Evolutionary conservation across 2,113 vertebrate species (phyloP), one percentile per base, ranked within the genome.

Genomic region (Canis aureus): DNA sequence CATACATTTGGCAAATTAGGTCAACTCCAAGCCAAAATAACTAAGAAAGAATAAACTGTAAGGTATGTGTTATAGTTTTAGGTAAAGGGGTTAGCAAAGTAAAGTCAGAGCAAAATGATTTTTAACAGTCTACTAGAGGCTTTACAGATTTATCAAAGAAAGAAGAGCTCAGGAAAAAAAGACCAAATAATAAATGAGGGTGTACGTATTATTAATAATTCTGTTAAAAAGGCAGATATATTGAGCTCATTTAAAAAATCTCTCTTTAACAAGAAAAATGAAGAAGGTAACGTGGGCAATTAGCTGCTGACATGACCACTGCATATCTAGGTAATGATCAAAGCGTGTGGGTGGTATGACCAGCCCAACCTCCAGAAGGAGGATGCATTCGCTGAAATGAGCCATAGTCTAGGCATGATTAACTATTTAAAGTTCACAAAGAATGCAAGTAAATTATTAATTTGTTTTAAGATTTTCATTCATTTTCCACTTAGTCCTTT

Each of bases 211-310:
- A 98, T 97, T 98, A 98, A 98, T 98, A 98, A 98, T 98, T 96
- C 97, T 59, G 85, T 91, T 98, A 97, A 98, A 97, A 97, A 96
- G 96, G 93, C 94, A 97, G 98, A 98, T 98, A 93, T 98, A 98
- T 98, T 93, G 94, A 98, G 73, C 94, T 98, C 98, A 98, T 98
- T 98, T 98, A 32, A 91, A 97, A 98, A 97, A 98, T 97, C 95
- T 96, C 95, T 97, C 85, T 97, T 98, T 98, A 97, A 98, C 95
- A 97, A 98, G 97, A 98, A 98, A 97, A 98, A 98, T 98, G 98
- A 98, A 97, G 93, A 98, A 53, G 95, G 84, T 97, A 98, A 94
- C 76, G 43, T 89, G 94, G 85, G 96, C 97, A 98, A 97, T 98
- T 98, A 98, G 91, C 97, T 95, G 59, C 97, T 98, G 97, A 98